Percentiles rank a stretch among this genome's conserved stretches.
These are phyloP conservation scores for Anisognathus igniventris DNA, from an alignment of 2,797 vertebrate genomes.

Conservation along the genomic window DNA sequence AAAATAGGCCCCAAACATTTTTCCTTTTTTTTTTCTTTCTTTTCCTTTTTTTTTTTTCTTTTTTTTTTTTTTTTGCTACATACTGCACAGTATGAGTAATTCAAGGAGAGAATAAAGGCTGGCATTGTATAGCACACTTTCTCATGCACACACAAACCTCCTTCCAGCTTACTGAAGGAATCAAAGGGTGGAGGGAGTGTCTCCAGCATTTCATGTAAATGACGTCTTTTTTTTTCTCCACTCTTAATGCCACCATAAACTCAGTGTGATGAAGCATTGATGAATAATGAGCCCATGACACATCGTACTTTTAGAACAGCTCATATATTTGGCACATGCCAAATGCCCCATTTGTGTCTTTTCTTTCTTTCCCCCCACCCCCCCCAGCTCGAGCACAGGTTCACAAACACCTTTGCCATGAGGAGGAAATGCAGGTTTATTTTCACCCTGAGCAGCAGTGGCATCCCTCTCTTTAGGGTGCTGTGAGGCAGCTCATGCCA, in stretches of 20 bases:
- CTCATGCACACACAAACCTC: slow-evolving; percentile 55
- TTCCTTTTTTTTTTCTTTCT: not conserved
- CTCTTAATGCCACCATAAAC: slow-evolving; percentile 62
- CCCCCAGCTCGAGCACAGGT: fast-evolving
- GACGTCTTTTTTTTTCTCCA: slow-evolving; percentile 39
- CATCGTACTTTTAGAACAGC: slow-evolving; percentile 9
- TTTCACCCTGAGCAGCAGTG: not conserved
- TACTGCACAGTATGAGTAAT: slow-evolving; percentile 66
- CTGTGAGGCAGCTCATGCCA: not conserved
- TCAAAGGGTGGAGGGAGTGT: slow-evolving; percentile 61
- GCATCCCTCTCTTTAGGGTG: not conserved
- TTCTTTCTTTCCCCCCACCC: not conserved
- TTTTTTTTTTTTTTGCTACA: slow-evolving; percentile 10
- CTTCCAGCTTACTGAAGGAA: slow-evolving; percentile 64
- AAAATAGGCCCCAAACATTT: slow-evolving; percentile 39
- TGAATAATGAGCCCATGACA: slow-evolving; percentile 56
- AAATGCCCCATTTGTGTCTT: not conserved
- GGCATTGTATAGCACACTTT: slow-evolving; percentile 63
- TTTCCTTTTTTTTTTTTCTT: not conserved
- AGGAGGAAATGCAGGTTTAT: not conserved
- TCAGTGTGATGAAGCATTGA: slow-evolving; percentile 53
- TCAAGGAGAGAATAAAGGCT: slow-evolving; percentile 64
- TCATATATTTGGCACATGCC: not conserved
- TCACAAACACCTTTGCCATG: not conserved
- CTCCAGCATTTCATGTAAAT: slow-evolving; percentile 61